phyloP scores from a whole-genome alignment of 2,797 vertebrate genomes.

The Falco concolor region DNA sequence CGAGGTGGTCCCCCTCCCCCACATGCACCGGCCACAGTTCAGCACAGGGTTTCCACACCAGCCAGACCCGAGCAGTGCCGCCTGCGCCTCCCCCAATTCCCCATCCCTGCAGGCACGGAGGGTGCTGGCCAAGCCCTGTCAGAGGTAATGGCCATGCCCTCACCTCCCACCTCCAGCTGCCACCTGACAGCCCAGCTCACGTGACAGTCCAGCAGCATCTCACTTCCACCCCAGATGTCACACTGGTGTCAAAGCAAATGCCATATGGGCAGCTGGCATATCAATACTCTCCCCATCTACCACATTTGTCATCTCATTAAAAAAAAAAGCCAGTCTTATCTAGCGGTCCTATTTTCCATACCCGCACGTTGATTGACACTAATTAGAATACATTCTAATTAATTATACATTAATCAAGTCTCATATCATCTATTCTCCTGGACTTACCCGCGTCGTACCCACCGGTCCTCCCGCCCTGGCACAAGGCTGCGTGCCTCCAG shows the following conservation, averaged over 20 bases:
- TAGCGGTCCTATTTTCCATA: not conserved
- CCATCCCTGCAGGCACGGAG: not conserved
- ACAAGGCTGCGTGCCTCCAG: not conserved
- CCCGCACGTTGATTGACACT: not conserved
- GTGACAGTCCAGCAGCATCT: not conserved
- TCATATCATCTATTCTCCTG: not conserved
- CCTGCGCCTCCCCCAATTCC: accelerated
- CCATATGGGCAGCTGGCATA: accelerated
- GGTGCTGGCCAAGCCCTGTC: not conserved
- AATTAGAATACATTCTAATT: slow-evolving; percentile 5
- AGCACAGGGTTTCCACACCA: too few species aligned
- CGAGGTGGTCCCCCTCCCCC: not conserved
- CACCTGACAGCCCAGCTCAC: too few species aligned
- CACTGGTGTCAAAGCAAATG: not conserved
- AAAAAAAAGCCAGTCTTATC: not conserved
- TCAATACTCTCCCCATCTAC: not conserved
- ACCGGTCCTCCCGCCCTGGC: not conserved
- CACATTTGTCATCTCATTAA: not conserved
- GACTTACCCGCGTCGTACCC: accelerated
- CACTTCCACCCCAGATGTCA: not conserved
- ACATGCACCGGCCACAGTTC: accelerated
- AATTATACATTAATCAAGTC: not conserved
- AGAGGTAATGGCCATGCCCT: accelerated
- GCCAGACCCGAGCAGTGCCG: accelerated
- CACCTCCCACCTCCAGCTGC: too few species aligned